phyloP scores from a whole-genome alignment of 2,797 vertebrate genomes.

The Enteromius fasciolatus region DNA sequence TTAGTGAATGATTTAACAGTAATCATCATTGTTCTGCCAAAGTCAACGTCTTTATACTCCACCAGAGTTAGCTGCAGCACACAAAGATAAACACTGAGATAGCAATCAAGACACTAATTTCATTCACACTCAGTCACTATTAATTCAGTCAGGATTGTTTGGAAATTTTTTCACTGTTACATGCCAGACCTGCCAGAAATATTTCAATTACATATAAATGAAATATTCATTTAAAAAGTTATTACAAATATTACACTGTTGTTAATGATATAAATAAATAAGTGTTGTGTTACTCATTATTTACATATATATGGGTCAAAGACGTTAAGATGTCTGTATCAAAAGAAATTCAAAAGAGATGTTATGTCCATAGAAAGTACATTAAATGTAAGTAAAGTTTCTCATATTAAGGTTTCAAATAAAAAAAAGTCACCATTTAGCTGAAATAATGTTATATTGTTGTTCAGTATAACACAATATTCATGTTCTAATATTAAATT shows the following conservation, averaged over 20 bases:
- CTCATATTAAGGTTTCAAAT: no score
- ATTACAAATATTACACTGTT: not conserved
- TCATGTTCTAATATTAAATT: no score
- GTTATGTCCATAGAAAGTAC: no score
- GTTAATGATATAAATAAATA: not conserved
- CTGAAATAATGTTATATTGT: no score
- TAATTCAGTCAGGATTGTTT: not conserved
- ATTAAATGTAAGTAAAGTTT: no score
- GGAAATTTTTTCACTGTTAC: not conserved
- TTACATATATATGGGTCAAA: no score
- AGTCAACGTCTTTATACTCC: conserved; percentile 37
- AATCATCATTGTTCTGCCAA: conserved; percentile 46
- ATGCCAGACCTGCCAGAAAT: not conserved
- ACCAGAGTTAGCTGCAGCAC: conserved; percentile 43
- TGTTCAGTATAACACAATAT: no score
- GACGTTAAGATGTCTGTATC: no score
- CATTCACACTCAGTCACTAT: not conserved
- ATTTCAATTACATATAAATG: not conserved
- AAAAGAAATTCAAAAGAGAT: no score
- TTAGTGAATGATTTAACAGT: not conserved
- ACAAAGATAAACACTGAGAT: conserved; percentile 15
- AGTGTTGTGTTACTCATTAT: not conserved
- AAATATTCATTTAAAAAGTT: not conserved
- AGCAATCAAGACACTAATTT: not conserved
- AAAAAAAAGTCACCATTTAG: no score